Percentiles rank a stretch among this genome's conserved stretches.
Conservation (phyloP, 2,797 vertebrate species). For the Molossus alvarezi region DNA sequence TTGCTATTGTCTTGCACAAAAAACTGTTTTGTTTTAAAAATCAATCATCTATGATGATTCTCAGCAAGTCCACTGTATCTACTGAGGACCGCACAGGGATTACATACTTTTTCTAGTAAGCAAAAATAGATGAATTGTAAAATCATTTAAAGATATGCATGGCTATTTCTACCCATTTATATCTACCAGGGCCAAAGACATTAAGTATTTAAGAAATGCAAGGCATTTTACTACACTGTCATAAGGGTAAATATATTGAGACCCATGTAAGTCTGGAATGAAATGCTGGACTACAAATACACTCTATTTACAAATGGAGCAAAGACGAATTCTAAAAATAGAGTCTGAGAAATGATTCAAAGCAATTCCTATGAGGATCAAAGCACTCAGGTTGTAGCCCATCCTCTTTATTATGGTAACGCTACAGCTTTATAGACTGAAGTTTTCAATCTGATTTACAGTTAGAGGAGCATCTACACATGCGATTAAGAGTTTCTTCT, state of each 20-base stretch:
- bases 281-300: not conserved
- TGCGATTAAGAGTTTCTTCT: conserved; percentile 40
- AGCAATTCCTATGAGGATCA: not conserved
- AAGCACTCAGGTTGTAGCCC: conserved; percentile 51
- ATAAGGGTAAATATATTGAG: conserved; percentile 68
- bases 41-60: conserved; percentile 79
- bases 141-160: conserved; percentile 60
- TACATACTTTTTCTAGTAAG: conserved; percentile 66
- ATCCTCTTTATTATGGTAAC: conserved; percentile 67
- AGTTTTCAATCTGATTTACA: conserved; percentile 21
- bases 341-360: conserved; percentile 59
- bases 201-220: conserved; percentile 49
- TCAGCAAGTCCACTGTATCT: conserved; percentile 69
- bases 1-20: conserved; percentile 62
- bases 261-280: conserved; percentile 35
- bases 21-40: conserved; percentile 83
- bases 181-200: conserved; percentile 66
- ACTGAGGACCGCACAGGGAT: conserved; percentile 75
- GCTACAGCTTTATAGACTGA: not conserved
- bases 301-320: conserved; percentile 61
- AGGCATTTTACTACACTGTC: conserved; percentile 20
- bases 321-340: conserved; percentile 71
- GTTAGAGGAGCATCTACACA: conserved; percentile 19
- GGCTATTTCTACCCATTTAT: conserved; percentile 58
- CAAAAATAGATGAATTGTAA: conserved; percentile 58